A percentile compares a stretch with the other conserved stretches of the same genome.
Conservation (phyloP, 2,888 invertebrate species). For the Ptychoptera albimana region DNA sequence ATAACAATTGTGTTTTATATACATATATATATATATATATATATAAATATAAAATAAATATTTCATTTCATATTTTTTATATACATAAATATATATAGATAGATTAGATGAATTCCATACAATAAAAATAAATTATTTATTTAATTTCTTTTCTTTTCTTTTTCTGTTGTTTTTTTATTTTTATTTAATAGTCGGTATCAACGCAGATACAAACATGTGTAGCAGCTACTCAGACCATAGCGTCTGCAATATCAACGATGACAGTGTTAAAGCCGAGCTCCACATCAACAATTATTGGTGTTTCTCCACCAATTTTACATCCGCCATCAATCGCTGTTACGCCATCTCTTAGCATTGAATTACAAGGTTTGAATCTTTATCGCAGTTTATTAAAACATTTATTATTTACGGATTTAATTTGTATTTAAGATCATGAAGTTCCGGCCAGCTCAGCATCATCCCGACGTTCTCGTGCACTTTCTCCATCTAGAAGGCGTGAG, state of each 20-base stretch:
- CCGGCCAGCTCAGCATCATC: conserved; percentile 23
- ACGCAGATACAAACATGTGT: not conserved
- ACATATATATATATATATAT: too few species aligned
- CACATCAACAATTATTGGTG: conserved; percentile 1
- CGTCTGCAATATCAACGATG: conserved; percentile 2
- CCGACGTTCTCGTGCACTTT: conserved; percentile 23
- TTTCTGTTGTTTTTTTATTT: too few species aligned
- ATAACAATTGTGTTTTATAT: too few species aligned
- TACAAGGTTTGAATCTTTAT: too few species aligned
- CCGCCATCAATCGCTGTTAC: conserved; percentile 42
- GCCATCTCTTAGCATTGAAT: conserved; percentile 33
- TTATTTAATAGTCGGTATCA: conserved; percentile 4
- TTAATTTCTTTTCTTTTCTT: too few species aligned
- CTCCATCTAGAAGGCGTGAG: conserved; percentile 30
- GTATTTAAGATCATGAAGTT: conserved; percentile 13
- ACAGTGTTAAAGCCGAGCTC: not conserved
- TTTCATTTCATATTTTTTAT: too few species aligned
- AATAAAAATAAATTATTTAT: too few species aligned
- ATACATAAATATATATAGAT: too few species aligned
- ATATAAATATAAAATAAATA: too few species aligned
- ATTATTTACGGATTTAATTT: conserved; percentile 13
- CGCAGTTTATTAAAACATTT: conserved; percentile 31
- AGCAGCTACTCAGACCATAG: conserved; percentile 9
- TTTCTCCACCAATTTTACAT: conserved; percentile 1
- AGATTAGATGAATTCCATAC: too few species aligned